Conservation (phyloP, 2,888 invertebrate genomes). For the Pachliopta kotzebuea region DNA sequence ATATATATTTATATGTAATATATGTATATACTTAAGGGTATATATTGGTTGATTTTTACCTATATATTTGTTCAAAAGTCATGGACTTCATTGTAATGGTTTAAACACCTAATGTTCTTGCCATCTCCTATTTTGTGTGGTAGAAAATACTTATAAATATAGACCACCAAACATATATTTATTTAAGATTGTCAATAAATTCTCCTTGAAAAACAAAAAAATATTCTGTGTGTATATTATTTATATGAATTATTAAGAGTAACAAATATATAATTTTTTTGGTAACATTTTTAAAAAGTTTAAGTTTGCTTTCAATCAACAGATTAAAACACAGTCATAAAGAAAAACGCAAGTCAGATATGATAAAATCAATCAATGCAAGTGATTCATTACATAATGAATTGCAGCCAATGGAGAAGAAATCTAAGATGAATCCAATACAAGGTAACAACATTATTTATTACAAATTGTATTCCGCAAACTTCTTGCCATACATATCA, state of each 20-base stretch:
- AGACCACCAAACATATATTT: too few relatives aligned
- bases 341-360: conserved; percentile 86
- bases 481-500: neutral
- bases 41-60: too few relatives aligned
- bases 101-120: too few relatives aligned
- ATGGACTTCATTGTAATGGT: too few relatives aligned
- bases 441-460: conserved; percentile 54
- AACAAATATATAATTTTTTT: neutral
- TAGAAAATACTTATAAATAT: too few relatives aligned
- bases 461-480: neutral
- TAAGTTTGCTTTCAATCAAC: conserved; percentile 36
- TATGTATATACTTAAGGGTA: too few relatives aligned
- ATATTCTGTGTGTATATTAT: neutral
- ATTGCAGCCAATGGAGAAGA: conserved; percentile 68
- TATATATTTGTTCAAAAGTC: too few relatives aligned
- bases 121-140: too few relatives aligned
- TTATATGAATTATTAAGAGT: neutral
- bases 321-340: conserved; percentile 84
- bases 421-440: conserved; percentile 68
- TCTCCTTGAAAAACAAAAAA: too few relatives aligned
- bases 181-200: too few relatives aligned
- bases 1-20: too few relatives aligned
- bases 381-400: conserved; percentile 60
- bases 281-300: conserved; percentile 11
- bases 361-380: conserved; percentile 67